Base-by-base conservation (phyloP, 2,113 vertebrate species). In the Nibea albiflora region DNA sequence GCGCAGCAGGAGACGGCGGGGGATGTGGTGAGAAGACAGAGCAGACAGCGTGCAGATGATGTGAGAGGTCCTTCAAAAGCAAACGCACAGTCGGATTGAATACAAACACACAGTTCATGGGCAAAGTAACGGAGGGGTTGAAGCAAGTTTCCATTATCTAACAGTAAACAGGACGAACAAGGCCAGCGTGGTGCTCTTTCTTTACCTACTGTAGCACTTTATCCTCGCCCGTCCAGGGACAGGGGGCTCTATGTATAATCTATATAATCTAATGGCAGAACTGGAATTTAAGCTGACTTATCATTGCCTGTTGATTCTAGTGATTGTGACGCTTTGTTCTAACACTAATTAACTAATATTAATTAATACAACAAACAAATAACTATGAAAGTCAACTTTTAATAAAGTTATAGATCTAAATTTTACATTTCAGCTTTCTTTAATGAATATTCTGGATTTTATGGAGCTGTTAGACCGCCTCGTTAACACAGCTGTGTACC, bases 21-120 rank as follows among this genome's bases (percentile, higher is more conserved):
- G 31, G 64, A 72, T 11, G 57, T 24, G 69, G 24, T 2, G 70
- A 54, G 54, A 63, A 2, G 26, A 69, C 60, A 20, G 70, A 76
- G 11, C 22, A 50, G 44, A 39, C 52, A 60, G 70, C 64, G 63
- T 31, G 31, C 35, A 44, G 53, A 66, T 16, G 17, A 66, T 42
- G 58, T 44, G 22, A 78, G 66, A 79, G 76, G 69, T 74, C 80
- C 20, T 16, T 69, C n/a, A 7, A 78, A 19, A 78, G 69, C 76
- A 88, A 90, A 88, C 14, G 77, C 28, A 0, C 28, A 60, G 64
- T 1, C 42, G 67, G 77, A 90, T 61, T 80, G 42, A 90, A 89
- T 77, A 69, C 72, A 90, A 85, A 92, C 75, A 89, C 17, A 68
- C 49, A 61, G 58, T 76, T 70, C 42, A 70, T 60, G 57, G 47